Evolutionary conservation across 2,113 vertebrate species (phyloP), one percentile per base, ranked within the genome.

Genomic region (Elanus axillaris): DNA sequence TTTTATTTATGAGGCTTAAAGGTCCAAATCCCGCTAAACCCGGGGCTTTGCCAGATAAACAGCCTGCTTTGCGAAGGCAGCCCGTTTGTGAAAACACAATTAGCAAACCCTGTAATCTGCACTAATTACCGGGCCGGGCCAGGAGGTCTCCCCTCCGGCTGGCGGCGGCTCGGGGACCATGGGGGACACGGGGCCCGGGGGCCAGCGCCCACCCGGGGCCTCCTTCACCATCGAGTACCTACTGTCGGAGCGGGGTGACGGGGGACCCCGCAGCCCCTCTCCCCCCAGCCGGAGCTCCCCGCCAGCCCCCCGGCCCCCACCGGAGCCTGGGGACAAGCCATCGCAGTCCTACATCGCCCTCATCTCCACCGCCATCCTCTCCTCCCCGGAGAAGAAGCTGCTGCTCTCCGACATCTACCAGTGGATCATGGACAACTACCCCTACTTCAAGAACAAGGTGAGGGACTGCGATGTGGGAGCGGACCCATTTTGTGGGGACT

Each of bases 391-490:
- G 79, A 98, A 99, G 97, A 99, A 98, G 93, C 98, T 99, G 68
- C 94, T 98, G 93, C 97, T 99, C 14, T 98, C 98, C 20, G 99
- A 99, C 79, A 99, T 99, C 97, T 99, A 99, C 95, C 98, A 98
- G 93, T 99, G 98, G 98, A 99, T 99, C 97, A 99, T 98, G 98
- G 98, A 99, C 88, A 97, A 98, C 56, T 98, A 98, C 82, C 98
- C 98, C 11, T 99, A 98, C 97, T 99, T 99, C 97, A 98, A 98
- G 97, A 99, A 98, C 85, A 98, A 99, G 98, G 98, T 99, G 64
- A 89, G 96, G 11, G 22, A 18, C 29, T 2, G 23, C 4, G 3
- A 2, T 9, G 26, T 10, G 0, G 4, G 7, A 19, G 16, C 2
- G 0, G 17, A 9, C 3, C 16, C 6, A 0, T 13, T 26, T 15